phyloP scores from a whole-genome alignment of 2,113 vertebrate genomes.

The Athene noctua region DNA sequence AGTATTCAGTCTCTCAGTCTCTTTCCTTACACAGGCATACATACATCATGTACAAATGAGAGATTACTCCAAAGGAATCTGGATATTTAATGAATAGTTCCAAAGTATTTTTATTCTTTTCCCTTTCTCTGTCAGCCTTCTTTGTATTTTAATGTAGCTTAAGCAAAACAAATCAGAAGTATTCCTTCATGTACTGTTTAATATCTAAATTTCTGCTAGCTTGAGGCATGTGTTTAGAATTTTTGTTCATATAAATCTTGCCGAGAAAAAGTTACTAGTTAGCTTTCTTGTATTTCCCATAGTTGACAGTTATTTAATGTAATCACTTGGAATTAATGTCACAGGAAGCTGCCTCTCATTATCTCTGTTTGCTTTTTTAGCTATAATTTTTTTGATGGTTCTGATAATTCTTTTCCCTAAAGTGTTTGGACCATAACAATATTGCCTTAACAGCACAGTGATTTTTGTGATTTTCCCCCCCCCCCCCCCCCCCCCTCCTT shows the following conservation, averaged over 20 bases:
- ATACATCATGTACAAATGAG: background rate
- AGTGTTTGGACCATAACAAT: background rate
- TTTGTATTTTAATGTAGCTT: background rate
- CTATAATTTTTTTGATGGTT: background rate
- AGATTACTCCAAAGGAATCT: background rate
- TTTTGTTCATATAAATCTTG: background rate
- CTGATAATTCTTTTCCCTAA: conserved; percentile 13
- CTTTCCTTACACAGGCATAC: background rate
- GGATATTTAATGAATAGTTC: background rate
- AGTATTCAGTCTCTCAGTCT: background rate
- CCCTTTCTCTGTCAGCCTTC: background rate
- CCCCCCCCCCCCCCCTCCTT: too few species aligned
- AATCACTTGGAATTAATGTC: background rate
- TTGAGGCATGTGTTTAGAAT: background rate
- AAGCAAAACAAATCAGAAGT: background rate
- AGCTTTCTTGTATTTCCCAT: background rate
- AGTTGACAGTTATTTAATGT: conserved; percentile 19
- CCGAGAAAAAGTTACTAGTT: background rate
- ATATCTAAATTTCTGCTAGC: background rate
- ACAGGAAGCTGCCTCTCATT: conserved; percentile 20
- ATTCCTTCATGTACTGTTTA: background rate
- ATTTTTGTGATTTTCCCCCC: background rate
- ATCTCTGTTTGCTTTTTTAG: background rate
- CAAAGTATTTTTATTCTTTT: background rate
- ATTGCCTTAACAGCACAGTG: background rate